A percentile compares a stretch with the other conserved stretches of the same genome.
These are phyloP conservation scores for Podarcis siculus DNA, from an alignment of 2,797 vertebrate species.

Conservation along the genomic window DNA sequence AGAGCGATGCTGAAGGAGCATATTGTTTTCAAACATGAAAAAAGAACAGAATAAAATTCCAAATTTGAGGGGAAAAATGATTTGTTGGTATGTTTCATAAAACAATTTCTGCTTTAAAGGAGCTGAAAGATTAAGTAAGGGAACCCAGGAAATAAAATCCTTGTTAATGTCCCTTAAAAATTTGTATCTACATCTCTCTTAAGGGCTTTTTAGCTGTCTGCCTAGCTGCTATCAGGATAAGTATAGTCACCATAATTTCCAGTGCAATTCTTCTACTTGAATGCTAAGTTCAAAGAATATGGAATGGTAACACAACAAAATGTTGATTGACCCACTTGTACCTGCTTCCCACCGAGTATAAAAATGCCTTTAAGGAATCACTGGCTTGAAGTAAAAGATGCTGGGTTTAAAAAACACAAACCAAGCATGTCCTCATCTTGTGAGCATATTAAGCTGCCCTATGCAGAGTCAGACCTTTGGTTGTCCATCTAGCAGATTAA, in stretches of 20 bases:
- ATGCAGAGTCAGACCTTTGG: not conserved
- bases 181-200: not conserved
- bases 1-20: conserved; percentile 57
- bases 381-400: conserved; percentile 59
- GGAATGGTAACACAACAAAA: conserved; percentile 73
- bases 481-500: not conserved
- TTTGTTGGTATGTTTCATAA: conserved; percentile 21
- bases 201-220: conserved; percentile 10
- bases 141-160: conserved; percentile 60
- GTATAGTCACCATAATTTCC: conserved; percentile 29
- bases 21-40: conserved; percentile 55
- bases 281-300: conserved; percentile 71
- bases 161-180: conserved; percentile 5
- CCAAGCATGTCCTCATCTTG: conserved; percentile 66
- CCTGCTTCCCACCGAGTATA: conserved; percentile 75
- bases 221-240: conserved; percentile 1
- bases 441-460: conserved; percentile 40
- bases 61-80: not conserved
- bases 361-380: conserved; percentile 53
- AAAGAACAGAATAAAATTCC: not conserved
- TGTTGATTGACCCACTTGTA: conserved; percentile 76
- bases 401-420: conserved; percentile 35
- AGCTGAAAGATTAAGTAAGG: conserved; percentile 39
- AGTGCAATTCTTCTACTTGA: conserved; percentile 69
- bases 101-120: conserved; percentile 18